A percentile compares a stretch with the other conserved stretches of the same genome.
These are phyloP conservation scores for Bombyx huttoni DNA, from an alignment of 2,888 invertebrate species.

Conservation along the genomic window DNA sequence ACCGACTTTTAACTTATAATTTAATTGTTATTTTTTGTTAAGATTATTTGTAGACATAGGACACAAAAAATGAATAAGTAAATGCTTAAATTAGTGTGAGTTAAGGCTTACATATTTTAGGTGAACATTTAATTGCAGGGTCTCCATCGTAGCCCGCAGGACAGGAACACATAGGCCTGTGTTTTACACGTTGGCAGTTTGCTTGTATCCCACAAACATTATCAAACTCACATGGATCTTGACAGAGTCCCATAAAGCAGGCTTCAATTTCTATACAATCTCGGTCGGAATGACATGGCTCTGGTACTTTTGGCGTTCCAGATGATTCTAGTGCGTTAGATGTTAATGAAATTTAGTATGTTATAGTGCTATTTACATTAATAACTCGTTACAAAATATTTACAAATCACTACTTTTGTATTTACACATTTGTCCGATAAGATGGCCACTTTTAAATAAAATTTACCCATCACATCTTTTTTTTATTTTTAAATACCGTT, in stretches of 20 bases:
- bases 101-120: conserved; percentile 81
- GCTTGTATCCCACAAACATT: conserved; percentile 83
- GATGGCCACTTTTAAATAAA: not conserved
- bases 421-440: not conserved
- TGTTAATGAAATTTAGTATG: not conserved
- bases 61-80: not conserved
- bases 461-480: not conserved
- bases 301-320: conserved; percentile 79
- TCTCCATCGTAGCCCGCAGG: conserved; percentile 86
- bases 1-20: too few species aligned
- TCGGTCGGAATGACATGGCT: conserved; percentile 86
- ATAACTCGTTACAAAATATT: not conserved
- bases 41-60: not conserved
- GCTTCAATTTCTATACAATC: conserved; percentile 88
- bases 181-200: conserved; percentile 85
- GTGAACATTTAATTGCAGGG: conserved; percentile 84
- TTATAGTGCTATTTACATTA: conserved; percentile 1
- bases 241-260: conserved; percentile 86
- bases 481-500: not conserved
- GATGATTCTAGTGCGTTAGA: conserved; percentile 75
- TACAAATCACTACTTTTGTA: not conserved
- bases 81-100: conserved; percentile 14
- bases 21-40: too few species aligned
- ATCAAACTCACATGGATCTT: conserved; percentile 87
- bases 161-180: conserved; percentile 87